Evolutionary conservation across 1,140 invertebrate species (phyloP).

Genomic region (Drosophila quadrilineata): DNA sequence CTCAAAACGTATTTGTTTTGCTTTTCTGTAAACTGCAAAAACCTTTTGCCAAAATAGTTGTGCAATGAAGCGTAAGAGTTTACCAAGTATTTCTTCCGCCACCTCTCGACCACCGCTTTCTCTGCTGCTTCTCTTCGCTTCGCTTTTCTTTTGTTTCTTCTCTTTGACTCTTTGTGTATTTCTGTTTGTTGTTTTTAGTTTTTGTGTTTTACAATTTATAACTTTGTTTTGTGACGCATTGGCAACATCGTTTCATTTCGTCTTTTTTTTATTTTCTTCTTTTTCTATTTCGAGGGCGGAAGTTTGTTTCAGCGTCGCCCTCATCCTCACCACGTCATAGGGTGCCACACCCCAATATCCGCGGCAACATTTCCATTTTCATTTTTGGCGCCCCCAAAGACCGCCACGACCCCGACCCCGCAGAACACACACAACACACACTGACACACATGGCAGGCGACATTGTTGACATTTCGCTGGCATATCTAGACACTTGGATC

Average conservation of each 20-base stretch:
- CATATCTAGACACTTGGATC: constrained; percentile 65
- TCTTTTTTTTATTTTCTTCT: too few relatives aligned
- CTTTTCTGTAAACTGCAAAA: not conserved
- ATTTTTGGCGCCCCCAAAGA: too few relatives aligned
- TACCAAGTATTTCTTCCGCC: too few relatives aligned
- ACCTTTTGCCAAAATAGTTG: constrained; percentile 46
- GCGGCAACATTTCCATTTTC: too few relatives aligned
- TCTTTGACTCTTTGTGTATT: not conserved
- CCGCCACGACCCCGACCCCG: too few relatives aligned
- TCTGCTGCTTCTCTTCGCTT: too few relatives aligned
- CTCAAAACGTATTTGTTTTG: constrained; percentile 17
- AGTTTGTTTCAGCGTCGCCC: constrained; percentile 26
- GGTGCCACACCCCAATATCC: too few relatives aligned
- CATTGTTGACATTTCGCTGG: constrained; percentile 57
- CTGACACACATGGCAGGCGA: constrained; percentile 48
- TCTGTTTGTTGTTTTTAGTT: constrained; percentile 9
- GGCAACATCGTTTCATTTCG: too few relatives aligned
- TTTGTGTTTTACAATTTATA: constrained; percentile 42
- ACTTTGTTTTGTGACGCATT: constrained; percentile 45
- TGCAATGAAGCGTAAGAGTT: constrained; percentile 33
- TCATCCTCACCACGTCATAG: too few relatives aligned
- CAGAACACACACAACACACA: too few relatives aligned
- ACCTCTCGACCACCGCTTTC: too few relatives aligned
- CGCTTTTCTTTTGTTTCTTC: too few relatives aligned
- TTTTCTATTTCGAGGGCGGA: constrained; percentile 35